Percentiles rank a stretch among this genome's conserved stretches.
These are phyloP conservation scores for Sarcophaga carnaria DNA, from an alignment of 2,888 invertebrate genomes.

Conservation along the genomic window DNA sequence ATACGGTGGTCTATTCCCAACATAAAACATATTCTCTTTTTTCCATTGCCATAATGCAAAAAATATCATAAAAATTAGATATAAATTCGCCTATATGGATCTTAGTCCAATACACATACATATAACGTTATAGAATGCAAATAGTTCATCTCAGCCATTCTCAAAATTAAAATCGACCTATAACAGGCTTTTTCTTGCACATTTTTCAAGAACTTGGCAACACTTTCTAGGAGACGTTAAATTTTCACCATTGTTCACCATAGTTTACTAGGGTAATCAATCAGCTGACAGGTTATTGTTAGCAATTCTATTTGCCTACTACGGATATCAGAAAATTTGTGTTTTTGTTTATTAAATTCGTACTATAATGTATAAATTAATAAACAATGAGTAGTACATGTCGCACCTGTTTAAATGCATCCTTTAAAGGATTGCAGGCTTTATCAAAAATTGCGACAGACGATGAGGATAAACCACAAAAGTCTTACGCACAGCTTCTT, in stretches of 20 bases:
- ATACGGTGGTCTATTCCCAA: too few species aligned
- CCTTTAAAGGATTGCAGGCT: constrained; percentile 45
- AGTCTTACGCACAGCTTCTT: constrained; percentile 56
- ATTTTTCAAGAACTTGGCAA: too few species aligned
- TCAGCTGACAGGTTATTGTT: constrained; percentile 29
- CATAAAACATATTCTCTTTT: too few species aligned
- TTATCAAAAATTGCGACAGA: constrained; percentile 25
- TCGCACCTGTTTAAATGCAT: constrained; percentile 55
- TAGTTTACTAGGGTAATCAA: neutral
- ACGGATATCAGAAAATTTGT: too few species aligned
- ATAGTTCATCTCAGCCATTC: neutral
- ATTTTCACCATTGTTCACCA: neutral
- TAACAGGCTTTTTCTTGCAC: neutral
- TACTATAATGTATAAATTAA: constrained; percentile 25
- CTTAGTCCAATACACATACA: too few species aligned
- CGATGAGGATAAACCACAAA: constrained; percentile 17
- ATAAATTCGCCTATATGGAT: too few species aligned
- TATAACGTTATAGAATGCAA: too few species aligned
- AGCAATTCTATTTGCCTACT: neutral
- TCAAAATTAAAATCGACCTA: neutral
- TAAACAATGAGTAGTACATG: constrained; percentile 58
- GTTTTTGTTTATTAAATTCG: too few species aligned
- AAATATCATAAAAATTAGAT: too few species aligned
- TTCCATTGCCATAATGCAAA: too few species aligned
- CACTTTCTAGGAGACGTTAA: too few species aligned